Base-by-base conservation (phyloP, 2,797 vertebrate species). In the Microctenopoma stevenorrisi region DNA sequence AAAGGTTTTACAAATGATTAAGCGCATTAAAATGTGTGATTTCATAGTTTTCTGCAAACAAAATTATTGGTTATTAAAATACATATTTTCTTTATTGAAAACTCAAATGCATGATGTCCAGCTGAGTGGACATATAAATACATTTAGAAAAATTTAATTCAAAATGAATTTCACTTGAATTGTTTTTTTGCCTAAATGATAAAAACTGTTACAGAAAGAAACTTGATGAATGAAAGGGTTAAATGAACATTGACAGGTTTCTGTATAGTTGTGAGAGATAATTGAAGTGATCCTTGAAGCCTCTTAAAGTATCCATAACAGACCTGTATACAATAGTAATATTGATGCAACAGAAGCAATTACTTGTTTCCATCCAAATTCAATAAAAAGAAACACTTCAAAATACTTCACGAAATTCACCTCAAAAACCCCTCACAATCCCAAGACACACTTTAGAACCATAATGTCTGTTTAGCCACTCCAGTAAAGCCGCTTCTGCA, bases 281-380 rank as follows among this genome's bases (percentile, higher is more conserved):
- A 52, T 18, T 53, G 35, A 64, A 62, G 43, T 42, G 7, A 54
- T 42, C 28, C 3, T 15, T 35, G 30, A 63, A 58, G 25, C n/a
- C 38, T 30, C 59, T 22, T 18, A 37, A 54, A 44, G 37, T 28
- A 40, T 51, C 40, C 18, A 33, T 7, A 62, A 51, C 35, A 53
- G 14, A 38, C 18, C 35, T 53, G 51, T 49, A 59, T 40, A 51
- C 49, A 64, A 12, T 13, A 40, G 30, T 55, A 60, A 65, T 16
- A 26, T 46, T 74, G 61, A 66, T 4, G 48, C 56, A 80, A 76
- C 49, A 37, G 42, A 54, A 4, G 18, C 15, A 26, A 26, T 67
- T 68, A 57, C 37, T 55, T 67, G 76, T 53, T 43, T 66, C 16
- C 22, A 51, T 61, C 33, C 53, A 59, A 72, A 80, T 62, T 43